phyloP scores from a whole-genome alignment of 2,113 vertebrate genomes.

The Cavia aperea region DNA sequence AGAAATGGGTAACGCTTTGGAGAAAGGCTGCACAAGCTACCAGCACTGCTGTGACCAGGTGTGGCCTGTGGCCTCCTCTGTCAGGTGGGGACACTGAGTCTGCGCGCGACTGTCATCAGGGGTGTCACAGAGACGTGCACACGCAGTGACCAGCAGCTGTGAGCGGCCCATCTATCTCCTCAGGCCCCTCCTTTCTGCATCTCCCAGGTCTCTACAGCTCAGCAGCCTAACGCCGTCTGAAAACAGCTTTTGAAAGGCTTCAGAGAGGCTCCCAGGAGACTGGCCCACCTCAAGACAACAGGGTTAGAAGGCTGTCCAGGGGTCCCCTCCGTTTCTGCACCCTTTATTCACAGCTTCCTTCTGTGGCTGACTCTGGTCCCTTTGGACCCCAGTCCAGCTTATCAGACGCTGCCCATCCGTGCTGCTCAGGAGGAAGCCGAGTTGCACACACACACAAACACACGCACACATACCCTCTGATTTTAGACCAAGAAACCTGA shows the following conservation, averaged over 20 bases:
- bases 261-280: too few relatives aligned
- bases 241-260: not conserved
- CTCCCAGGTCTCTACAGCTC: not conserved
- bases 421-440: not conserved
- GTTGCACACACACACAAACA: not conserved
- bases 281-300: not conserved
- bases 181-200: not conserved
- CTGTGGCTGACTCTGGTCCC: not conserved
- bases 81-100: not conserved
- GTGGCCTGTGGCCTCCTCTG: not conserved
- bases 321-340: not conserved
- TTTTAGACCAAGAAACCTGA: not conserved
- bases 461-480: not conserved
- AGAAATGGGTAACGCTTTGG: not conserved
- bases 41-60: accelerated
- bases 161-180: too few relatives aligned
- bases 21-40: not conserved
- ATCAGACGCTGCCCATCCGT: too few relatives aligned
- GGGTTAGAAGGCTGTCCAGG: not conserved
- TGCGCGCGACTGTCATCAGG: accelerated
- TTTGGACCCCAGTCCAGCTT: not conserved
- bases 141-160: not conserved
- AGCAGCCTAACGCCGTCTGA: not conserved
- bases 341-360: not conserved
- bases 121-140: not conserved